Evolutionary conservation across 2,113 vertebrate genomes (phyloP).

Genomic region (Platichthys stellatus): DNA sequence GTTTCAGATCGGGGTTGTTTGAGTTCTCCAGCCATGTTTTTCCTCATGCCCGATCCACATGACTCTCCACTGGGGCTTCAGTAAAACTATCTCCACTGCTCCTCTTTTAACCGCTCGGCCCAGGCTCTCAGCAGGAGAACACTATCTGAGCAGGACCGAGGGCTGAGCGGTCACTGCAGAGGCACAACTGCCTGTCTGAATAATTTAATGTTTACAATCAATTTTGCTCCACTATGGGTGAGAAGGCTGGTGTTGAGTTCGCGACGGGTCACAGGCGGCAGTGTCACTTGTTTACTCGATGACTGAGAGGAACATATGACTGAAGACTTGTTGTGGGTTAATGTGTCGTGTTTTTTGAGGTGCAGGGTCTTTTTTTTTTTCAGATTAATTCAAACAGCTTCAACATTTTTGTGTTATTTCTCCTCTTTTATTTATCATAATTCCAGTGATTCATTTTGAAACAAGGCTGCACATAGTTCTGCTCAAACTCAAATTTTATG

Average conservation of each 20-base stretch:
- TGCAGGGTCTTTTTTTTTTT: too few relatives aligned
- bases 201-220: constrained; percentile 74
- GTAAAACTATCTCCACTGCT: constrained; percentile 63
- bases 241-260: constrained; percentile 3
- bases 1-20: too few relatives aligned
- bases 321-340: too few relatives aligned
- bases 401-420: too few relatives aligned
- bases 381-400: too few relatives aligned
- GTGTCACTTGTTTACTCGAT: background rate
- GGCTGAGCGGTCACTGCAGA: constrained; percentile 28
- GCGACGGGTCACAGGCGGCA: constrained; percentile 33
- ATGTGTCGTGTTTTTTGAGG: too few relatives aligned
- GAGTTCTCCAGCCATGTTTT: background rate
- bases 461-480: too few relatives aligned
- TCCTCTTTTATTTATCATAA: too few relatives aligned
- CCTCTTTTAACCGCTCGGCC: constrained; percentile 45
- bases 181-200: constrained; percentile 49
- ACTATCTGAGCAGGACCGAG: constrained; percentile 57
- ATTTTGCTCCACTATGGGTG: constrained; percentile 30
- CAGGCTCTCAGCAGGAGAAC: constrained; percentile 61
- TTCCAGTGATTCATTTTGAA: too few relatives aligned
- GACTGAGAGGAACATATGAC: background rate
- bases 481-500: too few relatives aligned
- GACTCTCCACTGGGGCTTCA: constrained; percentile 47
- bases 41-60: constrained; percentile 25